Evolutionary conservation across 2,797 vertebrate genomes (phyloP).

Genomic region (Synaphobranchus kaupii): DNA sequence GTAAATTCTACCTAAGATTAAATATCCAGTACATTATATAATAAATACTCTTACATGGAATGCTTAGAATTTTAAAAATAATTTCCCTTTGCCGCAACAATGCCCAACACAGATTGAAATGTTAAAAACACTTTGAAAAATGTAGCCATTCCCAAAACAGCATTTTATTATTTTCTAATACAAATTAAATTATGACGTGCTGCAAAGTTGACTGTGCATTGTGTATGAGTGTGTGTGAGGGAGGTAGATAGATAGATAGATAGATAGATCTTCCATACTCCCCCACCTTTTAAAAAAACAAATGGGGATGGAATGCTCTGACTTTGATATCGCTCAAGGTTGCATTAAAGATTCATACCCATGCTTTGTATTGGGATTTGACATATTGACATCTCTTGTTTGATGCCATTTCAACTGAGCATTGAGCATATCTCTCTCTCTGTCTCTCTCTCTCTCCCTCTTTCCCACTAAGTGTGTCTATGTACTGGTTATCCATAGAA

Average conservation of each 20-base stretch:
- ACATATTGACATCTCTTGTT: constrained; percentile 66
- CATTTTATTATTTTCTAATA: constrained; percentile 10
- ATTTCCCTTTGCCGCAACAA: neutral
- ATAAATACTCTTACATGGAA: neutral
- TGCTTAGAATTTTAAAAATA: neutral
- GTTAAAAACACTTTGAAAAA: neutral
- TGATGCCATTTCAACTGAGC: constrained; percentile 50
- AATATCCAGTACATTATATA: neutral
- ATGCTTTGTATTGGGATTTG: constrained; percentile 54
- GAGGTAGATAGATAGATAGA: neutral
- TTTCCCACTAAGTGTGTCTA: neutral
- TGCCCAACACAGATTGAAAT: neutral
- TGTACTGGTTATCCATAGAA: neutral
- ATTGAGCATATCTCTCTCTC: neutral
- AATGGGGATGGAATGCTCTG: constrained; percentile 20
- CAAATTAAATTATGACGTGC: neutral
- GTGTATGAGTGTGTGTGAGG: neutral
- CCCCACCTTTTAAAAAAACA: neutral
- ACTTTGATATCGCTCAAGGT: constrained; percentile 59
- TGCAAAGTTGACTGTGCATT: constrained; percentile 2
- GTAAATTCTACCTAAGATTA: neutral
- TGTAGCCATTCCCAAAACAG: neutral
- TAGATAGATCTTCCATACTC: neutral
- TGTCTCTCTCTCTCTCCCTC: neutral
- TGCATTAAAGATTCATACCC: constrained; percentile 63